These are phyloP conservation scores for Scartelaos histophorus DNA, from an alignment of 2,113 vertebrate genomes.

Conservation along the genomic window DNA sequence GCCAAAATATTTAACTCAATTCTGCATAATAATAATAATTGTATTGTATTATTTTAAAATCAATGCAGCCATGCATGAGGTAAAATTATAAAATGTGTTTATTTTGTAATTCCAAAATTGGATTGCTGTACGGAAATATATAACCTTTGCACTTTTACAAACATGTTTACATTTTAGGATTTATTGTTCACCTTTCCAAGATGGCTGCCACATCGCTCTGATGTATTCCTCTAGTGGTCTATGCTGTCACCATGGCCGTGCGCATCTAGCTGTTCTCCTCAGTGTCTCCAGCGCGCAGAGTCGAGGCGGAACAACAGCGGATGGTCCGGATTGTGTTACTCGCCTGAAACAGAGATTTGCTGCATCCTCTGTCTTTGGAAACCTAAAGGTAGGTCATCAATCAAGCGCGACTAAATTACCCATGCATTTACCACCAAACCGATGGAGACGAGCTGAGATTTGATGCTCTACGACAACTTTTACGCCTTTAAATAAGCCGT, in stretches of 20 bases:
- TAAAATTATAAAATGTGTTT: no score
- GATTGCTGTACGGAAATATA: no score
- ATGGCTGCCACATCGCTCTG: neutral
- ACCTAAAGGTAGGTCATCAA: conserved; percentile 42
- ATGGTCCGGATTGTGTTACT: conserved; percentile 52
- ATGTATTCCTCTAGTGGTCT: neutral
- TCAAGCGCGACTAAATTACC: accelerated
- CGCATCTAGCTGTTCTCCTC: conserved; percentile 26
- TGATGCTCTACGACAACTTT: conserved; percentile 2
- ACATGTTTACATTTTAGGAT: no score
- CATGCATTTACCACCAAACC: neutral
- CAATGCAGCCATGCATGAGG: no score
- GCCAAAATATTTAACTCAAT: no score
- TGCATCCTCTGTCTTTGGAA: conserved; percentile 17
- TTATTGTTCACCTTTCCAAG: neutral
- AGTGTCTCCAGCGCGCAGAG: conserved; percentile 11
- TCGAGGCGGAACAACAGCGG: conserved; percentile 59
- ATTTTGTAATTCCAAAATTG: no score
- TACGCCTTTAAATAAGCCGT: conserved; percentile 22
- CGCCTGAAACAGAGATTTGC: conserved; percentile 57
- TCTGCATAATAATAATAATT: no score
- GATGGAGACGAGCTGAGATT: neutral
- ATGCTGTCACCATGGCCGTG: conserved; percentile 16
- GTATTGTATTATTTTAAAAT: no score
- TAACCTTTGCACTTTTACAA: no score